Evolutionary conservation across 2,888 invertebrate genomes (phyloP).

Genomic region (Xestia xanthographa): DNA sequence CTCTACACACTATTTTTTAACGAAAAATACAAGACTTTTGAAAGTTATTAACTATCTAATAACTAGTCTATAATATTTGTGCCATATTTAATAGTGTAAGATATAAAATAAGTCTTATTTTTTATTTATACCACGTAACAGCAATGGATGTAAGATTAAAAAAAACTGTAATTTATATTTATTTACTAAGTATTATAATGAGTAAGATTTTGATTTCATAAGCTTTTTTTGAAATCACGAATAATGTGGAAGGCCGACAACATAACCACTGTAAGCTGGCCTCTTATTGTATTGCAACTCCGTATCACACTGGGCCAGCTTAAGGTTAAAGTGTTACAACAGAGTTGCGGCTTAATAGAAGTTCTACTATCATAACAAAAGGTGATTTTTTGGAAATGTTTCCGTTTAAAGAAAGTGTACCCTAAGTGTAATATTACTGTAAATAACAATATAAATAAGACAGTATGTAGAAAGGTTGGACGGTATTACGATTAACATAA

Average conservation of each 20-base stretch:
- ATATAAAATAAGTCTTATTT: background rate
- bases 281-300: background rate
- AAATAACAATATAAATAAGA: constrained; percentile 51
- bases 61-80: constrained; percentile 60
- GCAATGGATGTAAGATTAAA: background rate
- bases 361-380: background rate
- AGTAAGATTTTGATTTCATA: background rate
- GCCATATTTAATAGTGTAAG: constrained; percentile 63
- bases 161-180: background rate
- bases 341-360: background rate
- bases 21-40: constrained; percentile 66
- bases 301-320: background rate
- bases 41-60: constrained; percentile 46
- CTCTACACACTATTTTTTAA: constrained; percentile 54
- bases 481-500: constrained; percentile 53
- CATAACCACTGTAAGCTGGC: background rate
- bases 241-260: background rate
- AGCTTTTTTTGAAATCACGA: constrained; percentile 4
- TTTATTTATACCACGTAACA: background rate
- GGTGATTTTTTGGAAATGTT: background rate
- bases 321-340: background rate
- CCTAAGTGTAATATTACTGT: constrained; percentile 48
- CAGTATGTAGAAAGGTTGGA: constrained; percentile 50
- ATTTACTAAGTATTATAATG: background rate
- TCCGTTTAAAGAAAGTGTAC: background rate